A percentile compares a stretch with the other conserved stretches of the same genome.
Conservation (phyloP, 30 jellyfish, hydroid and myxozoan genomes). For the Cassiopea xamachana region DNA sequence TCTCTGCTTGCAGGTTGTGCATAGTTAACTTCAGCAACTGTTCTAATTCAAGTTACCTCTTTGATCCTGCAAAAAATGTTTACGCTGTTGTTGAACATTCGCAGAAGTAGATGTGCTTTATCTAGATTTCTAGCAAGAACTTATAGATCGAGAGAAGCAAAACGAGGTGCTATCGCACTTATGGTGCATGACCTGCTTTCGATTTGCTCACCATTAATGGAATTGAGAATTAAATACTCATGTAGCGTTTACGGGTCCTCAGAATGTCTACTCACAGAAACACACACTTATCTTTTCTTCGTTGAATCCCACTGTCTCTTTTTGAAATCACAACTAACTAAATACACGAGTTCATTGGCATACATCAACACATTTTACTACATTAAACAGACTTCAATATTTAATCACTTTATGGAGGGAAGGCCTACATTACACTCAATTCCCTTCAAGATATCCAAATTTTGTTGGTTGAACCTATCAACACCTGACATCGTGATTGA, state of each 20-base stretch:
- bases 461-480: constrained; percentile 42
- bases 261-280: no score
- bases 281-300: no score
- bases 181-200: constrained; percentile 11
- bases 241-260: no score
- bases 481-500: constrained; percentile 2
- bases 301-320: no score
- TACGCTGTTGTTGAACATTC: constrained; percentile 30
- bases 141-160: constrained; percentile 9
- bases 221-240: constrained; percentile 9
- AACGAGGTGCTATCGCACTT: constrained; percentile 22
- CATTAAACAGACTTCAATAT: no score
- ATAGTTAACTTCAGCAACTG: constrained; percentile 21
- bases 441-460: constrained; percentile 15
- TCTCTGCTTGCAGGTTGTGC: constrained; percentile 51
- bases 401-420: no score
- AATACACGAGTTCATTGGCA: no score
- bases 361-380: no score
- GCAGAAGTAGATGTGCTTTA: constrained; percentile 54
- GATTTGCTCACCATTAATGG: constrained; percentile 29
- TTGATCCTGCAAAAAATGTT: constrained; percentile 3
- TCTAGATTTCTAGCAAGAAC: constrained; percentile 24
- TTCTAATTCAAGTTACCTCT: constrained; percentile 42
- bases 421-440: not conserved
- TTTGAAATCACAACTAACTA: no score